These are phyloP conservation scores for Fregetta grallaria DNA, from an alignment of 2,113 vertebrate species.

Conservation along the genomic window DNA sequence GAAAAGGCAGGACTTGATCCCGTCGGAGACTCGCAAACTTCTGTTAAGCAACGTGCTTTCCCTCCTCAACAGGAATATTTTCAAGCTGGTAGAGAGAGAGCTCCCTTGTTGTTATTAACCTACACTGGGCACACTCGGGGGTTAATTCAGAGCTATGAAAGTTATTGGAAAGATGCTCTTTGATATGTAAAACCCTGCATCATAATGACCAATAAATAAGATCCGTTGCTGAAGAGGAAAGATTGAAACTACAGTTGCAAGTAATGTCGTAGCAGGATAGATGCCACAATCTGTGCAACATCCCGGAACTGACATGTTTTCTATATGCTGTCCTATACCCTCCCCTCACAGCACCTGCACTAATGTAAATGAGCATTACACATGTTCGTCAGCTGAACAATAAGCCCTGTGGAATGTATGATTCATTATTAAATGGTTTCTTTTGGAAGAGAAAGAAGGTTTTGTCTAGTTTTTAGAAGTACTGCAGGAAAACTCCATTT, in stretches of 20 bases:
- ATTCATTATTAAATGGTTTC: slow-evolving; percentile 47
- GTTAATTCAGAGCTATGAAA: background rate
- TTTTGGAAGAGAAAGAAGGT: slow-evolving; percentile 50
- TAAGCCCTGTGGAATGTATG: slow-evolving; percentile 33
- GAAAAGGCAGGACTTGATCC: background rate
- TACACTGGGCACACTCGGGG: background rate
- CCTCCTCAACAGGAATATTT: background rate
- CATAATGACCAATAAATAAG: slow-evolving; percentile 28
- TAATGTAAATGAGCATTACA: background rate
- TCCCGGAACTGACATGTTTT: background rate
- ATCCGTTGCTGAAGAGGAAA: background rate
- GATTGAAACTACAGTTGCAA: background rate
- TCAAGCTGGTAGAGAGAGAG: background rate
- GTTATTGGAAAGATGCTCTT: background rate
- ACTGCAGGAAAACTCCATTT: slow-evolving; percentile 51
- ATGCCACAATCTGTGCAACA: background rate
- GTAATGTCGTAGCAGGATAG: slow-evolving; percentile 16
- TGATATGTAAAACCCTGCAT: background rate
- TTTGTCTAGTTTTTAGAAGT: slow-evolving; percentile 62
- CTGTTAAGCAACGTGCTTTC: background rate
- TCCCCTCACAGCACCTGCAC: background rate
- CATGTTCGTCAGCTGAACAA: slow-evolving; percentile 37
- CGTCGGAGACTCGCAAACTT: background rate
- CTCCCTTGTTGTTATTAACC: background rate
- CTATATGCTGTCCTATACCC: background rate